Base-by-base conservation (phyloP, 2,113 vertebrate genomes). In the Podarcis muralis region DNA sequence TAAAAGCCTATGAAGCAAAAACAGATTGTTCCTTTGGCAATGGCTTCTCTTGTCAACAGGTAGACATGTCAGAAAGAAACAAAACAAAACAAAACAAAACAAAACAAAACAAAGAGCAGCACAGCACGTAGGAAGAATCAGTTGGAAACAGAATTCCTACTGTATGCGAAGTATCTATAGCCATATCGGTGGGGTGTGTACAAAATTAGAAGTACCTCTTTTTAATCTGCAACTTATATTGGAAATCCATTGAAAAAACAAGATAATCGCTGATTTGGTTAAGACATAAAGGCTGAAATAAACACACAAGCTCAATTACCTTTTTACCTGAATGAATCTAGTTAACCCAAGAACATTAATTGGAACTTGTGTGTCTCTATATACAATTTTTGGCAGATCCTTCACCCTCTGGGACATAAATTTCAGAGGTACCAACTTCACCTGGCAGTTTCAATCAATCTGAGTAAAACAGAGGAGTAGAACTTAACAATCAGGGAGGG, bases 331-430 rank as follows among this genome's bases (percentile, higher is more conserved):
- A 74, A 37, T 75, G 20, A 85, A 57, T 75, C 82, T 71, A 16
- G 13, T 62, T 76, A 62, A 75, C 32, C 13, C 23, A 85, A 59
- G 68, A 85, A n/a, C 23, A 75, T 59, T n/a, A 59, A 75, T 48
- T 83, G 37, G 27, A 71, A 83, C 32, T 37, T 32, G 71, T 75
- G 72, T 37, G 23, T 59, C 83, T 35, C 6, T 20, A 22, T 37
- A 27, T 59, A 75, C 3, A 48, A 62, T 27, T 75, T 75, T 27
- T 74, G 53, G 35, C 69, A 76, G 25, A 82, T 82, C n/a, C 53
- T 82, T 75, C 12, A 83, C 84, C 90, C 87, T 93, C 86, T 66
- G 53, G 85, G n/a, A 85, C 18, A 27, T 88, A 71, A 79, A 90
- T 84, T 81, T 93, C 23, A 88, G 91, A 15, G 79, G 40, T 6